Percentiles rank a stretch among this genome's conserved stretches.
Conservation (phyloP, 2,888 invertebrate genomes). For the Cephus runcator region DNA sequence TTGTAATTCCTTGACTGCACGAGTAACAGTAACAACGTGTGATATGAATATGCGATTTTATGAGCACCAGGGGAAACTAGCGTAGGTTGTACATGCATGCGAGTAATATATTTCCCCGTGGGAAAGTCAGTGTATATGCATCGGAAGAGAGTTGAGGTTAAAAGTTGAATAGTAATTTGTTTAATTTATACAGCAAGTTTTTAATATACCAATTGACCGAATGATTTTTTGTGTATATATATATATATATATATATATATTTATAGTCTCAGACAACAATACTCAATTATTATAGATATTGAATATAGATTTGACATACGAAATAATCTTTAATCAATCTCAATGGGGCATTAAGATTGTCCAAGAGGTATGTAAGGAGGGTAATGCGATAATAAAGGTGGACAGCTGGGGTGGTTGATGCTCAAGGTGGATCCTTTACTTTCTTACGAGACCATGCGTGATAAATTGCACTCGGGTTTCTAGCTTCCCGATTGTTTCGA, state of each 20-base stretch:
- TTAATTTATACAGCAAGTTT: not conserved
- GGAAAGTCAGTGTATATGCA: conserved; percentile 31
- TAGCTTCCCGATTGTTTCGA: conserved; percentile 26
- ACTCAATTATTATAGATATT: not conserved
- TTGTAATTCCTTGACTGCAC: not conserved
- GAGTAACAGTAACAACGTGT: conserved; percentile 15
- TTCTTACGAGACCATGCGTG: conserved; percentile 55
- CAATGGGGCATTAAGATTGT: not conserved
- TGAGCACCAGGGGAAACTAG: conserved; percentile 41
- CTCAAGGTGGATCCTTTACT: conserved; percentile 20
- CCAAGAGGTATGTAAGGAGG: not conserved
- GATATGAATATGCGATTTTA: conserved; percentile 50
- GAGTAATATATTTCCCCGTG: conserved; percentile 37
- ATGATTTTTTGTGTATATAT: not conserved
- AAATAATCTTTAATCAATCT: not conserved
- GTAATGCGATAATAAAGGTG: conserved; percentile 32
- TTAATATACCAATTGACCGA: not conserved
- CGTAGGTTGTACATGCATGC: conserved; percentile 24
- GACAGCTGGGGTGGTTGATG: not conserved
- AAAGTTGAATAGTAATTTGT: not conserved
- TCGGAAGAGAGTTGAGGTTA: not conserved
- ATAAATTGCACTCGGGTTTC: conserved; percentile 43
- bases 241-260: not conserved
- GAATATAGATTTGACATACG: not conserved
- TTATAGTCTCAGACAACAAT: not conserved